Conservation (phyloP, 2,113 vertebrate genomes). For the Nycticryphes semicollaris region DNA sequence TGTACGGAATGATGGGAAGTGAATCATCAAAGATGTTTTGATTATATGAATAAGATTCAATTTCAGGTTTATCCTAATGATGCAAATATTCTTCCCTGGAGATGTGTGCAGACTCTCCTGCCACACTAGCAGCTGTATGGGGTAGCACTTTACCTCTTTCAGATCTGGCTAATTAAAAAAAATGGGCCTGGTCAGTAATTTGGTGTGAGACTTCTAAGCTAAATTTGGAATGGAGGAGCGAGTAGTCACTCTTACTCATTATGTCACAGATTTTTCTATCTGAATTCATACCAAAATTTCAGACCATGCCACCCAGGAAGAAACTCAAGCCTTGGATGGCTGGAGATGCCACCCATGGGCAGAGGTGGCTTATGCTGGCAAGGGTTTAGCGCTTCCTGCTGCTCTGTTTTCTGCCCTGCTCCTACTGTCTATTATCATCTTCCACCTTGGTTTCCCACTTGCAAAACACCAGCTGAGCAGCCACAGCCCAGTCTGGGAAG, state of each 20-base stretch:
- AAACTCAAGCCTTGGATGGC: not conserved
- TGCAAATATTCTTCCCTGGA: not conserved
- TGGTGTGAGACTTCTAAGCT: not conserved
- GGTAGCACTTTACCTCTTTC: not conserved
- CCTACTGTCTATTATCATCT: not conserved
- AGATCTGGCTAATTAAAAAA: not conserved
- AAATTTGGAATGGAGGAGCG: not conserved
- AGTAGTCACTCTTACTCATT: not conserved
- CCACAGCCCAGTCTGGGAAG: not conserved
- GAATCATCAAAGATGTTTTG: slow-evolving; percentile 49
- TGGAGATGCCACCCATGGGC: not conserved
- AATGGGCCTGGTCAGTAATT: not conserved
- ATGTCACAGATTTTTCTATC: not conserved
- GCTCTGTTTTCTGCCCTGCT: not conserved
- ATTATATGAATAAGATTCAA: slow-evolving; percentile 43
- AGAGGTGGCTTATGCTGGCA: not conserved
- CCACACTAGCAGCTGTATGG: not conserved
- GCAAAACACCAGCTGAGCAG: not conserved
- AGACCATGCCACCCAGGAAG: not conserved
- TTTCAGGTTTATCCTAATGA: slow-evolving; percentile 26
- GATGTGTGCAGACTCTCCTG: not conserved
- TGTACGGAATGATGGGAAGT: slow-evolving; percentile 6
- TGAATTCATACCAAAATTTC: not conserved
- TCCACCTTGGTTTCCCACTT: not conserved
- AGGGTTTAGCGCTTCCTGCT: not conserved